A percentile compares a stretch with the other conserved stretches of the same genome.
These are phyloP conservation scores for Betta splendens DNA, from an alignment of 2,797 vertebrate genomes.

Conservation along the genomic window DNA sequence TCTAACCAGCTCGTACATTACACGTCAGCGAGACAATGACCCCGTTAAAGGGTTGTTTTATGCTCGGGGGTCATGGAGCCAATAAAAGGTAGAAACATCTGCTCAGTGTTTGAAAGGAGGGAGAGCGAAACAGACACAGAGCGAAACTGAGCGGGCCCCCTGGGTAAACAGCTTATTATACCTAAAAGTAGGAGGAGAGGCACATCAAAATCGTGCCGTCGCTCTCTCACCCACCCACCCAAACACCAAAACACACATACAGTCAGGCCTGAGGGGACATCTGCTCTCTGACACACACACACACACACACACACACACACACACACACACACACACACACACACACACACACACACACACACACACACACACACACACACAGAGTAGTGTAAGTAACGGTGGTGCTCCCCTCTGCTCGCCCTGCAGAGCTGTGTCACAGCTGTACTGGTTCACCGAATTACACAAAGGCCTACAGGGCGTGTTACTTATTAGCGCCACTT, in stretches of 20 bases:
- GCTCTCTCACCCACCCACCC: conserved; percentile 17
- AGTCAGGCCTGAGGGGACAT: conserved; percentile 62
- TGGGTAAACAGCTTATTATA: conserved; percentile 68
- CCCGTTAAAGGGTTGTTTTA: conserved; percentile 8
- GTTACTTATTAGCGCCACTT: conserved; percentile 36
- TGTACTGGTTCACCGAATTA: conserved; percentile 35
- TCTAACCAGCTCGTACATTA: conserved; percentile 14
- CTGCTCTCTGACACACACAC: conserved; percentile 62
- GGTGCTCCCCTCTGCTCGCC: conserved; percentile 27
- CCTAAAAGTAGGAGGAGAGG: conserved; percentile 49
- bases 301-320: conserved; percentile 31
- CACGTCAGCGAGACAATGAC: conserved; percentile 31
- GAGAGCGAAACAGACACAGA: conserved; percentile 6
- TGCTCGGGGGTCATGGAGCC: conserved; percentile 16
- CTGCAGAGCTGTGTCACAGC: conserved; percentile 42
- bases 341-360: conserved; percentile 22
- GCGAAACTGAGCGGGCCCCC: conserved; percentile 37
- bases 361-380: conserved; percentile 47
- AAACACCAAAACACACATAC: conserved; percentile 38
- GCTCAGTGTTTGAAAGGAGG: conserved; percentile 19
- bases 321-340: conserved; percentile 44
- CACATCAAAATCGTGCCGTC: conserved; percentile 29
- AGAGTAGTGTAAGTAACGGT: conserved; percentile 37
- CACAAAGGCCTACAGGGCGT: conserved; percentile 20
- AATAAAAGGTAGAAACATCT: conserved; percentile 41